Percentiles rank a stretch among this genome's conserved stretches.
These are phyloP conservation scores for Polylopha cassiicola DNA, from an alignment of 2,888 invertebrate species.

Conservation along the genomic window DNA sequence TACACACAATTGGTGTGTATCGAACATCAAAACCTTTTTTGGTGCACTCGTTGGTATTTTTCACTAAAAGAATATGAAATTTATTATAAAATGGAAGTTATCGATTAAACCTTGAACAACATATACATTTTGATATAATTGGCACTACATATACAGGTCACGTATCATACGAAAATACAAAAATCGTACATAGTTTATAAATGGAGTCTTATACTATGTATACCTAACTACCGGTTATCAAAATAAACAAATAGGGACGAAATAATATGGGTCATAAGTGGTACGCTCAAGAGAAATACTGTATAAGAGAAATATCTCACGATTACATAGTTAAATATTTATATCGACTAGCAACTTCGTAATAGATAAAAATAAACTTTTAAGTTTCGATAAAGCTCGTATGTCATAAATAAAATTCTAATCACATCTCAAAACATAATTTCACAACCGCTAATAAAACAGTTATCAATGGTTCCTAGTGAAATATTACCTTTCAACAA, in stretches of 20 bases:
- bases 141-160: slow-evolving; percentile 73
- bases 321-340: slow-evolving; percentile 25
- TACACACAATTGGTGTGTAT: no score
- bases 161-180: slow-evolving; percentile 65
- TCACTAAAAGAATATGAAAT: slow-evolving; percentile 25
- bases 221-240: slow-evolving; percentile 17
- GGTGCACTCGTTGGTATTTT: slow-evolving; percentile 14
- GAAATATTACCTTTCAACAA: slow-evolving; percentile 44
- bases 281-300: slow-evolving; percentile 12
- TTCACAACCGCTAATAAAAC: slow-evolving; percentile 64
- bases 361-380: slow-evolving; percentile 27
- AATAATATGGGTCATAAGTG: slow-evolving; percentile 12
- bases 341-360: slow-evolving; percentile 53
- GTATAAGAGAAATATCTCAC: slow-evolving; percentile 10
- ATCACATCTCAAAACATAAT: slow-evolving; percentile 54
- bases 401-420: slow-evolving; percentile 43
- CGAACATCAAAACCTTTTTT: no score
- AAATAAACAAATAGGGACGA: slow-evolving; percentile 7
- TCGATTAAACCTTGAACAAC: slow-evolving; percentile 36
- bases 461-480: slow-evolving; percentile 36
- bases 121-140: slow-evolving; percentile 56
- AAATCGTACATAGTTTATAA: slow-evolving; percentile 36
- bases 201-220: slow-evolving; percentile 23
- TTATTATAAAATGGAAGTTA: slow-evolving; percentile 51
- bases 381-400: slow-evolving; percentile 34